Evolutionary conservation across 2,113 vertebrate genomes (phyloP).

Genomic region (Nyctibius bracteatus): DNA sequence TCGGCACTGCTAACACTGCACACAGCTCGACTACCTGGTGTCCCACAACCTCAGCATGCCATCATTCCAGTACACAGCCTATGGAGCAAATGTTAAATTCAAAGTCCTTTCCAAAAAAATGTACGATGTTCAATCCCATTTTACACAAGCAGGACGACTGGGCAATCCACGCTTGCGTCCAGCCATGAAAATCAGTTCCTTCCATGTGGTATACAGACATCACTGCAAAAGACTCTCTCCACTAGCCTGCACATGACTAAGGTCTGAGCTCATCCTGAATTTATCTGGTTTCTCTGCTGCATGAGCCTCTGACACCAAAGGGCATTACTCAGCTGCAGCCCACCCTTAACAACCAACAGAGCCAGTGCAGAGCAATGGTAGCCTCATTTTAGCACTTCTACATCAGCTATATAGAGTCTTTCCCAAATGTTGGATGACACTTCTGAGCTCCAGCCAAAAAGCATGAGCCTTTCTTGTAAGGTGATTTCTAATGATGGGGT

Average conservation of each 20-base stretch:
- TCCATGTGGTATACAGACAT: neutral
- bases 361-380: neutral
- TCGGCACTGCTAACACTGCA: neutral
- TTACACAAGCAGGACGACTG: neutral
- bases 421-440: neutral
- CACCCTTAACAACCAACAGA: neutral
- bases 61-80: neutral
- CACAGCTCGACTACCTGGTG: neutral
- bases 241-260: rapidly evolving
- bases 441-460: neutral
- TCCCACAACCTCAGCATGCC: neutral
- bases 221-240: neutral
- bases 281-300: neutral
- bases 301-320: neutral
- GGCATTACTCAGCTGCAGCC: neutral
- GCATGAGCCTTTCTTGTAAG: neutral
- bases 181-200: neutral
- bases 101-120: neutral
- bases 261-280: neutral
- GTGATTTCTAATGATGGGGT: neutral
- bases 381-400: neutral
- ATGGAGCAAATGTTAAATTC: neutral
- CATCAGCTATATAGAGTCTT: neutral
- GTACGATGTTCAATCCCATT: neutral
- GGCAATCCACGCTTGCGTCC: neutral